A percentile compares a stretch with the other conserved stretches of the same genome.
Evolutionary conservation across 2,888 invertebrate species (phyloP).

Genomic region (Lepidochrysops patricia): DNA sequence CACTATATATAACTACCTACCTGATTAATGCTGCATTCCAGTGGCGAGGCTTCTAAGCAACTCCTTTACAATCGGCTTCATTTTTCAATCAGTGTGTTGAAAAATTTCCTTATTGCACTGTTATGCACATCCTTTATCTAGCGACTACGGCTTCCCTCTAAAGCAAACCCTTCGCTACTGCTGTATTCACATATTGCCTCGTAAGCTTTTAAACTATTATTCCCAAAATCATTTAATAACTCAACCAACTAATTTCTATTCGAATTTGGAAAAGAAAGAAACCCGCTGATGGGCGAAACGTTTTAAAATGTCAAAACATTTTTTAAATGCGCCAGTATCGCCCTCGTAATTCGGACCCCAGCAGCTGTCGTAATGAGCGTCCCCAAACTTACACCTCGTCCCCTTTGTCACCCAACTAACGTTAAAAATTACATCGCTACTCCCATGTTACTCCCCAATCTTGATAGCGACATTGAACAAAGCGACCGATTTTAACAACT

Average conservation of each 20-base stretch:
- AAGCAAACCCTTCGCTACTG: too few relatives aligned
- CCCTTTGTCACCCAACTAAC: slow-evolving; percentile 55
- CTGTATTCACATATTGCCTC: not conserved
- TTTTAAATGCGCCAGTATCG: not conserved
- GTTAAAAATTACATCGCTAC: slow-evolving; percentile 62
- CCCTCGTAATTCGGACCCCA: not conserved
- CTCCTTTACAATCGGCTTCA: too few relatives aligned
- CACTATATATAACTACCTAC: too few relatives aligned
- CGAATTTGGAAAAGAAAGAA: not conserved
- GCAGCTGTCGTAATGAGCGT: slow-evolving; percentile 8
- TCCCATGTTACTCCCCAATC: slow-evolving; percentile 66
- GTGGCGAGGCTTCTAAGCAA: too few relatives aligned
- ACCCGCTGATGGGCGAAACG: not conserved
- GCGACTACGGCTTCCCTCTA: too few relatives aligned
- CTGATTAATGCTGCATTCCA: too few relatives aligned
- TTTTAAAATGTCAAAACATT: slow-evolving; percentile 3
- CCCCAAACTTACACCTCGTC: slow-evolving; percentile 7
- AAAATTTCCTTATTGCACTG: too few relatives aligned
- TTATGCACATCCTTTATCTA: too few relatives aligned
- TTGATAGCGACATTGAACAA: slow-evolving; percentile 62
- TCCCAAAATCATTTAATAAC: not conserved
- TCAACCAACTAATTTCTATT: not conserved
- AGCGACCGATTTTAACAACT: slow-evolving; percentile 46
- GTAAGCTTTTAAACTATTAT: not conserved
- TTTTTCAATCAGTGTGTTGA: too few relatives aligned